A percentile compares a stretch with the other conserved stretches of the same genome.
Conservation (phyloP, 2,888 invertebrate genomes). For the Oxytorus armatus region DNA sequence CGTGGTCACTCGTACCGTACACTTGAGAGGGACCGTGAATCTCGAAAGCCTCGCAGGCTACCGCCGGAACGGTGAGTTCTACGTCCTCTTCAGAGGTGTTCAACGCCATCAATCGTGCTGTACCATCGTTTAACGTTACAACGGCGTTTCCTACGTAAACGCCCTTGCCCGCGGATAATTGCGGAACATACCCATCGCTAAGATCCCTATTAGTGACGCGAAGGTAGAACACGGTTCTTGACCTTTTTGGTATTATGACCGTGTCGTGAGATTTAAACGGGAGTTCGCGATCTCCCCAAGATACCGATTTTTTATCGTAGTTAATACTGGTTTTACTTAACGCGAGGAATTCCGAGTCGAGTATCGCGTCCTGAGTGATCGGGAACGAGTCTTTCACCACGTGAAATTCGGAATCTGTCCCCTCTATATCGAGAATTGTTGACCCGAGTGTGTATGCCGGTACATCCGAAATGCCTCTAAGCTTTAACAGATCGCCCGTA, state of each 20-base stretch:
- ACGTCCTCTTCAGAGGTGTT: slow-evolving; percentile 30
- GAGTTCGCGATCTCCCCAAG: neutral
- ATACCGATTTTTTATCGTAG: neutral
- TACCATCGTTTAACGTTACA: neutral
- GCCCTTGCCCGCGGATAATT: neutral
- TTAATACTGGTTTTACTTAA: neutral
- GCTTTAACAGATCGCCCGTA: neutral
- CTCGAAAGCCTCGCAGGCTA: neutral
- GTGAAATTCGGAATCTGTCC: slow-evolving; percentile 10
- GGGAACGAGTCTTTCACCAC: slow-evolving; percentile 7
- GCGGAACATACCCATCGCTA: slow-evolving; percentile 11
- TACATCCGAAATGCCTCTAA: neutral
- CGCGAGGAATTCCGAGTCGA: neutral
- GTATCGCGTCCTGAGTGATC: neutral
- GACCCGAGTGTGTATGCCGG: slow-evolving; percentile 6
- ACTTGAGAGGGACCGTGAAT: too few species aligned
- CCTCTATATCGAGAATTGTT: neutral
- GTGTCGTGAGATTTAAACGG: slow-evolving; percentile 4
- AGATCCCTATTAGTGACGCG: neutral
- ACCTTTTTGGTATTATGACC: neutral
- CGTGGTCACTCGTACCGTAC: too few species aligned
- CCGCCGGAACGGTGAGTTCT: neutral
- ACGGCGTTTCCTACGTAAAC: slow-evolving; percentile 21
- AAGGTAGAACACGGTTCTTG: neutral
- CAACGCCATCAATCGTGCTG: neutral